Conservation (phyloP, 2,113 vertebrate genomes). For the Perca flavescens region DNA sequence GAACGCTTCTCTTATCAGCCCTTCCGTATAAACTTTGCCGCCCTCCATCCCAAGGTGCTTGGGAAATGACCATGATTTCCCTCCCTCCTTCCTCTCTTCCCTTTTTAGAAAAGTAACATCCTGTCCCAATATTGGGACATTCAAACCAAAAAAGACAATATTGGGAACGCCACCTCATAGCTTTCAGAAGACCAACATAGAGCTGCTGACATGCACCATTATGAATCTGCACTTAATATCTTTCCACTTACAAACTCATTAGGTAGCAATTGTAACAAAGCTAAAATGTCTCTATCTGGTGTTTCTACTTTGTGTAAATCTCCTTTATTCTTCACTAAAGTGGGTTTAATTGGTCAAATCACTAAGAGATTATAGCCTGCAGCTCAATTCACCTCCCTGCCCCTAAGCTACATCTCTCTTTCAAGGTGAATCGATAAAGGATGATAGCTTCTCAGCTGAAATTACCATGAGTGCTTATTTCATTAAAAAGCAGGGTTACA, state of each 20-base stretch:
- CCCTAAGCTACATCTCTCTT: slow-evolving; percentile 10
- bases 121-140: slow-evolving; percentile 67
- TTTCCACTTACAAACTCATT: not conserved
- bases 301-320: slow-evolving; percentile 11
- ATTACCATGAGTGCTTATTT: not conserved
- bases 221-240: not conserved
- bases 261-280: not conserved
- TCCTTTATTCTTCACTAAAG: slow-evolving; percentile 29
- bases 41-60: slow-evolving; percentile 50
- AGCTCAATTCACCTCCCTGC: not conserved
- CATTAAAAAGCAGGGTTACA: not conserved
- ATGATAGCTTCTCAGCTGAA: slow-evolving; percentile 27
- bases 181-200: slow-evolving; percentile 72
- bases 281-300: not conserved
- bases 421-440: slow-evolving; percentile 21
- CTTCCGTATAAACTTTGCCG: slow-evolving; percentile 17
- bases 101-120: slow-evolving; percentile 14
- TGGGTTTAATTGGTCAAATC: slow-evolving; percentile 25
- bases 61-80: slow-evolving; percentile 40
- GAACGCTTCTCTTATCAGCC: slow-evolving; percentile 27
- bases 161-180: slow-evolving; percentile 63
- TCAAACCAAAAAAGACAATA: slow-evolving; percentile 52
- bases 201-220: not conserved
- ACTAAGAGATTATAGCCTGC: slow-evolving; percentile 10
- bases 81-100: slow-evolving; percentile 15